Conservation (phyloP, 2,888 invertebrate species). For the Caradrina kadenii region DNA sequence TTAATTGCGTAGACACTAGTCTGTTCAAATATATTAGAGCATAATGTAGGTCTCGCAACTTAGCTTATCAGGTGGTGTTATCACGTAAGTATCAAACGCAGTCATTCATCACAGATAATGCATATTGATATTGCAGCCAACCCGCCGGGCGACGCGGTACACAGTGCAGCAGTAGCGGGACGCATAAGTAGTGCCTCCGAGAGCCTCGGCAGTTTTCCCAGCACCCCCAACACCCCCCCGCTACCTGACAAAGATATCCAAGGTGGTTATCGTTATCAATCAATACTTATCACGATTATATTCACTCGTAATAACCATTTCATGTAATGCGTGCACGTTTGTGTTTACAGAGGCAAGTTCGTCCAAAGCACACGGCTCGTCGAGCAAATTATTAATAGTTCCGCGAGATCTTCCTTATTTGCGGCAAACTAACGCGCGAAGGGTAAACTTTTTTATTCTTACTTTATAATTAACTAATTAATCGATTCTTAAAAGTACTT, state of each 20-base stretch:
- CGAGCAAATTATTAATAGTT: conserved; percentile 86
- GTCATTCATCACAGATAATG: conserved; percentile 81
- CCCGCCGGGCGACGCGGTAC: conserved; percentile 76
- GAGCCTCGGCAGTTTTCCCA: conserved; percentile 72
- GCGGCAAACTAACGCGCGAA: conserved; percentile 89
- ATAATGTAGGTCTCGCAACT: conserved; percentile 66
- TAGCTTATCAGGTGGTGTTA: conserved; percentile 81
- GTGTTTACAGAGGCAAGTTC: conserved; percentile 82
- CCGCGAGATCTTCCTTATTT: conserved; percentile 88
- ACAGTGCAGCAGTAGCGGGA: conserved; percentile 72
- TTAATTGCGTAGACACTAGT: conserved; percentile 26
- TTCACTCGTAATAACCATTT: conserved; percentile 17
- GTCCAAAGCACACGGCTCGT: conserved; percentile 79
- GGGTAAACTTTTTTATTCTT: conserved; percentile 75
- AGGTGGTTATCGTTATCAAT: conserved; percentile 71
- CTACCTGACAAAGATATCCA: conserved; percentile 82
- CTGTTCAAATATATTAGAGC: conserved; percentile 63
- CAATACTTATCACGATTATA: conserved; percentile 25
- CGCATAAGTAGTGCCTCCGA: conserved; percentile 75
- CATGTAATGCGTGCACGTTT: conserved; percentile 34
- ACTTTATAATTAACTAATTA: conserved; percentile 20
- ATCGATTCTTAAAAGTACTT: neutral
- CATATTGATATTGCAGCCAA: conserved; percentile 80
- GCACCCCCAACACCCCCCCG: conserved; percentile 69
- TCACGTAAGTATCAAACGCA: conserved; percentile 82